Evolutionary conservation across 2,113 vertebrate genomes (phyloP), one percentile per base, ranked within the genome.

Genomic region (Oryzias curvinotus): DNA sequence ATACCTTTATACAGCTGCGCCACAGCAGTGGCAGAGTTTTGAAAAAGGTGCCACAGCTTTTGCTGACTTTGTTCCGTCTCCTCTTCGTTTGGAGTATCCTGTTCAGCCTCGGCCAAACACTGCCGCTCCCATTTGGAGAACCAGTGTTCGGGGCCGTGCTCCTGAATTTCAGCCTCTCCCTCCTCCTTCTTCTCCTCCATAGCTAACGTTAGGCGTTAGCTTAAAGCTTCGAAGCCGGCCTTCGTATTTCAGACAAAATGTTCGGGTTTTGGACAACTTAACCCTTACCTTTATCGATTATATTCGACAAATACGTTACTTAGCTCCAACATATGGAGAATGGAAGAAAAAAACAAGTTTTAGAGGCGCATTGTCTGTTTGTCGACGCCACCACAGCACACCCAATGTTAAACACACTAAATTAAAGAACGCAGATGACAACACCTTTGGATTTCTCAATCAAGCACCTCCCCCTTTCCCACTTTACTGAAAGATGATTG

Each of bases 101-200:
- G 95, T 67, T 98, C 95, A 69, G 95, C 95, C 89, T 95, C 95
- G 2, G 95, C 94, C 77, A 98, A 85, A 62, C 96, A 98, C 92
- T 98, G 96, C 64, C 95, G 93, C 91, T 98, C 96, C 96, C 96
- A 98, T 85, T 96, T 97, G 68, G 94, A 95, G 86, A 98, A 98
- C 96, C 96, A 98, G 82, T 97, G 95, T 81, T 98, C 95, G 12
- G 96, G 96, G 80, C 96, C 96, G 90, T 98, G 96, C 76, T 97
- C 96, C 75, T 98, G 96, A 79, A 98, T 98, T 90, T 95, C 93
- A 74, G 94, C 91, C 90, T 96, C 95, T 7, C 94, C 91, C 81
- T 98, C 96, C 85, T 96, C 95, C 90, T 96, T 95, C 85, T 81
- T 93, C 80, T 97, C 95, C 91, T 97, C 96, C 96, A 90, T 90